A percentile compares a stretch with the other conserved stretches of the same genome.
phyloP scores from a whole-genome alignment of 2,888 invertebrate genomes.

The Ariolimax columbianus region DNA sequence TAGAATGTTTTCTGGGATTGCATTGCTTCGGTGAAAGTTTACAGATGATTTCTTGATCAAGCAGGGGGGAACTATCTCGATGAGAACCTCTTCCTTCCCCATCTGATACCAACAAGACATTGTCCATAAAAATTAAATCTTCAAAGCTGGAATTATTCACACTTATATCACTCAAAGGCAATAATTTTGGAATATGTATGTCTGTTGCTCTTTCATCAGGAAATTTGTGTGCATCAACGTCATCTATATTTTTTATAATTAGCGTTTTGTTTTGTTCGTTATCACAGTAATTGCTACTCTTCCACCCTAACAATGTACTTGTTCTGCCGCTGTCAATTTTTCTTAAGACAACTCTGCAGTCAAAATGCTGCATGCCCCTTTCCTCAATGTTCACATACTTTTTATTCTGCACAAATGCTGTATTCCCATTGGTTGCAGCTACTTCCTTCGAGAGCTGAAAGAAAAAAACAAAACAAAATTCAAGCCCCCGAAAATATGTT shows the following conservation, averaged over 20 bases:
- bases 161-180: neutral
- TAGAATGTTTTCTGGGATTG: neutral
- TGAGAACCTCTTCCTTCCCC: neutral
- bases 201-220: neutral
- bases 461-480: neutral
- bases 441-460: neutral
- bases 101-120: neutral
- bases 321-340: neutral
- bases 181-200: neutral
- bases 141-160: neutral
- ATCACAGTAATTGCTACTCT: neutral
- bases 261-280: neutral
- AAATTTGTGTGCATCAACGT: neutral
- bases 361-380: neutral
- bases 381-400: neutral
- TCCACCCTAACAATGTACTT: neutral
- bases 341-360: neutral
- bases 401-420: neutral
- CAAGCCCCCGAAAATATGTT: neutral
- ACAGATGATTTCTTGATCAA: conserved; percentile 1
- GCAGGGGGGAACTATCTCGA: neutral
- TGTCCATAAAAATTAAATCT: neutral
- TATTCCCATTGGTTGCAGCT: neutral
- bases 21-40: neutral
- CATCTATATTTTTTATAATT: neutral